Percentiles rank a stretch among this genome's conserved stretches.
phyloP scores from a whole-genome alignment of 2,888 invertebrate species.

The Busseola fusca region DNA sequence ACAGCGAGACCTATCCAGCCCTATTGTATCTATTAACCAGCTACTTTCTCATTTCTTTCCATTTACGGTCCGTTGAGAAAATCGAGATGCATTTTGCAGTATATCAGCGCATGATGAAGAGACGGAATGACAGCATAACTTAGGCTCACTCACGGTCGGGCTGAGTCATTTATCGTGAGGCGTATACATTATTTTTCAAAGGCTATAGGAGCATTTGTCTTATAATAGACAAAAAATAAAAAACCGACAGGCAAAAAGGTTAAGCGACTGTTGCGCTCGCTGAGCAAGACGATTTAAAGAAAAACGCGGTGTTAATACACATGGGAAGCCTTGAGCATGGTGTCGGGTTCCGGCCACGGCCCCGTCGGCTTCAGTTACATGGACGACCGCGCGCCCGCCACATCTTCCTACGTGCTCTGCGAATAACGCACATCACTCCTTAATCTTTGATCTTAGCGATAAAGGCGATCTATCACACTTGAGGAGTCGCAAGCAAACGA shows the following conservation, averaged over 20 bases:
- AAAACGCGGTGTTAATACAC: conserved; percentile 80
- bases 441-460: conserved; percentile 42
- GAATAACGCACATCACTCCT: conserved; percentile 61
- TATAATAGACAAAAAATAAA: conserved; percentile 33
- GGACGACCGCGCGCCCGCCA: conserved; percentile 75
- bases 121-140: conserved; percentile 73
- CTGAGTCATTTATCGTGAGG: conserved; percentile 61
- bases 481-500: conserved; percentile 54
- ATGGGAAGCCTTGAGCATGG: conserved; percentile 84
- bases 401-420: conserved; percentile 71
- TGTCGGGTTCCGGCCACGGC: conserved; percentile 75
- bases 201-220: conserved; percentile 42
- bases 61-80: conserved; percentile 86
- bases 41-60: conserved; percentile 88
- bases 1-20: conserved; percentile 82
- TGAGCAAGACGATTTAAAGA: conserved; percentile 73
- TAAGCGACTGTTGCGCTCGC: conserved; percentile 58
- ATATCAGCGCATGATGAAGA: conserved; percentile 76
- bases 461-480: conserved; percentile 44
- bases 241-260: conserved; percentile 55
- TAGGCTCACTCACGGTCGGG: conserved; percentile 61
- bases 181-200: conserved; percentile 52
- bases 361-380: conserved; percentile 78
- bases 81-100: conserved; percentile 81
- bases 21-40: conserved; percentile 88